Conservation (phyloP, 2,113 vertebrate species). For the Dromaius novaehollandiae region DNA sequence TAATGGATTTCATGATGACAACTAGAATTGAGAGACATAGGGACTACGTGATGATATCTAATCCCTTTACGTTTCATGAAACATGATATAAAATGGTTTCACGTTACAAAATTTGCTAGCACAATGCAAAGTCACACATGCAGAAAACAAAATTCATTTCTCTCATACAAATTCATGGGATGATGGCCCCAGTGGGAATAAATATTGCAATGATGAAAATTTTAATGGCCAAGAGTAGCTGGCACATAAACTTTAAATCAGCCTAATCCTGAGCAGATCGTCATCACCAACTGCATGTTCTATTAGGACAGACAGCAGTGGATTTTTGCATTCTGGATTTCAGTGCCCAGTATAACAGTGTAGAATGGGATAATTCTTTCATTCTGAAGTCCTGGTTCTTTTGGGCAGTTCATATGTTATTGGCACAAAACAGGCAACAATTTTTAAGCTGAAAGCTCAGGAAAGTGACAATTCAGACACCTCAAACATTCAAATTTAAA, state of each 20-base stretch:
- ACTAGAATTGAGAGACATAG: not conserved
- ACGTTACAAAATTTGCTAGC: not conserved
- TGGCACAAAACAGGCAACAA: not conserved
- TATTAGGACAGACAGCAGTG: not conserved
- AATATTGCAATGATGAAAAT: slow-evolving; percentile 13
- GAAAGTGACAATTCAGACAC: not conserved
- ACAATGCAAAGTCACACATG: slow-evolving; percentile 34
- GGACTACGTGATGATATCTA: not conserved
- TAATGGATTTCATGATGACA: not conserved
- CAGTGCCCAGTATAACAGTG: not conserved
- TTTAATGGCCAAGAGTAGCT: slow-evolving; percentile 12
- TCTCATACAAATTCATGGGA: slow-evolving; percentile 15
- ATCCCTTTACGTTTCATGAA: not conserved
- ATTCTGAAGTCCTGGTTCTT: not conserved
- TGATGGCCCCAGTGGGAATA: not conserved
- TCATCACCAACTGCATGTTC: not conserved
- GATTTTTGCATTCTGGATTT: not conserved
- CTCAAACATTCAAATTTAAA: not conserved
- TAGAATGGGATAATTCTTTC: not conserved
- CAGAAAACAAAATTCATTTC: slow-evolving; percentile 48
- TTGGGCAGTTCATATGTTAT: not conserved
- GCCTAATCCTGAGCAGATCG: not conserved
- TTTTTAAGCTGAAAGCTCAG: not conserved
- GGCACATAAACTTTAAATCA: slow-evolving; percentile 43
- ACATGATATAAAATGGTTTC: not conserved